Base-by-base conservation (phyloP, 2,888 invertebrate species). In the Tetanocera ferruginea region DNA sequence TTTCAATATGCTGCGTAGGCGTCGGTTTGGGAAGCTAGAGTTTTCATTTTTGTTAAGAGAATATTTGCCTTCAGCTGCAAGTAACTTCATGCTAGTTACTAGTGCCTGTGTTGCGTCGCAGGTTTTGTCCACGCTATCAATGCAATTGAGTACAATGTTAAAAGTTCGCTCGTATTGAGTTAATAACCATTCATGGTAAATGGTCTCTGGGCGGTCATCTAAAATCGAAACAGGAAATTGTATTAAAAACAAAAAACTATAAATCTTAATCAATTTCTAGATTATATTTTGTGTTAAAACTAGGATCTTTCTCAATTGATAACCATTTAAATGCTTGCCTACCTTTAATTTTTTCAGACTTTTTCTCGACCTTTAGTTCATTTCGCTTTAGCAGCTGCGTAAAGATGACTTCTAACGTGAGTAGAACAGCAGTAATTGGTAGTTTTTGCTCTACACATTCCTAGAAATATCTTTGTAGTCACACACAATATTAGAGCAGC, bases 351-450 rank as follows among this genome's bases (percentile, higher is more conserved):
- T 93, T 93, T 79, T 93, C 86, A 64, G 93, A 93, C 31, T 91
- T 88, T 69, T 93, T 90, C 86, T 93, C 92, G 79, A 93, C 90
- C 78, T 91, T 91, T 91, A 95, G 92, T 83, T 93, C 93, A 52
- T 92, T 92, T 79, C 94, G 91, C 86, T 92, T 93, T 23, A 95
- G 86, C 75, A 95, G 87, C 85, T 93, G 93, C 28, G 91, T 91
- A 86, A 95, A 95, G 85, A 95, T 92, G 66, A 93, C 91, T 89
- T 95, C 95, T 80, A 95, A 87, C 25, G 94, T 93, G 70, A 94
- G 91, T 83, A 95, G 90, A 81, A 93, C 91, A 76, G 94, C 91
- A 80, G 91, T 91, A 69, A 89, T 84, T 81, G 90, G 88, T 80
- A 85, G 86, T 76, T 90, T 90, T 79, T 88, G 87, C 78, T 75